Percentiles rank a stretch among this genome's conserved stretches.
phyloP scores from a whole-genome alignment of 2,888 invertebrate genomes.

The Patella pellucida region DNA sequence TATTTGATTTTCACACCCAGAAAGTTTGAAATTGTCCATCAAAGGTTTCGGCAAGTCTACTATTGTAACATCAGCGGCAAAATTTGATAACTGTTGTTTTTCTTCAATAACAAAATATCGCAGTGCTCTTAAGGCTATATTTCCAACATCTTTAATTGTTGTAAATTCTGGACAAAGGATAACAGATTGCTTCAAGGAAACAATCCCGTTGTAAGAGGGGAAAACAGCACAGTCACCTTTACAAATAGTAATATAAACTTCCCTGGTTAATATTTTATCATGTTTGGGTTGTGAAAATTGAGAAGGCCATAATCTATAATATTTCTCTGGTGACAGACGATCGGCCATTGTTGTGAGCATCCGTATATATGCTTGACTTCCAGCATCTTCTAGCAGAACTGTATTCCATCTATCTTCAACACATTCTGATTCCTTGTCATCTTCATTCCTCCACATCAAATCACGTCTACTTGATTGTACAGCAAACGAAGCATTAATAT shows the following conservation, averaged over 20 bases:
- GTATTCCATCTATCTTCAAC: slow-evolving; percentile 49
- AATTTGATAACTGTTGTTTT: slow-evolving; percentile 20
- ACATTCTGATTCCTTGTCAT: slow-evolving; percentile 46
- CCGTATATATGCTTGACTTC: slow-evolving; percentile 41
- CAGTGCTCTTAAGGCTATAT: slow-evolving; percentile 27
- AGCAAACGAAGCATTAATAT: slow-evolving; percentile 64
- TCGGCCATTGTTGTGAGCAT: slow-evolving; percentile 39
- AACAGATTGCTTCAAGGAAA: slow-evolving; percentile 30
- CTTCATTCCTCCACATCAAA: slow-evolving; percentile 46
- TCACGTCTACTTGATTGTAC: slow-evolving; percentile 56
- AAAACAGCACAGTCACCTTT: slow-evolving; percentile 14
- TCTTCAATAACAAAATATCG: slow-evolving; percentile 17
- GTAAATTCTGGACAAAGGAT: slow-evolving; percentile 41
- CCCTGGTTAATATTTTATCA: slow-evolving; percentile 11
- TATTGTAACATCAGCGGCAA: slow-evolving; percentile 25
- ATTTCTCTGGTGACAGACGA: background rate
- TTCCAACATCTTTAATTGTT: slow-evolving; percentile 16
- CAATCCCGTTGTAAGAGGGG: background rate
- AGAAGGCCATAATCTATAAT: slow-evolving; percentile 24
- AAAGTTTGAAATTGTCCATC: slow-evolving; percentile 18
- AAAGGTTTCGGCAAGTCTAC: slow-evolving; percentile 23
- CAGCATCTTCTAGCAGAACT: slow-evolving; percentile 42
- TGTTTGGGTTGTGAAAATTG: background rate
- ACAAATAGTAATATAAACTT: slow-evolving; percentile 15
- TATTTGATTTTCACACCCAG: slow-evolving; percentile 23